Evolutionary conservation across 1,140 invertebrate genomes (phyloP).

Genomic region (Mactra quadrangularis): DNA sequence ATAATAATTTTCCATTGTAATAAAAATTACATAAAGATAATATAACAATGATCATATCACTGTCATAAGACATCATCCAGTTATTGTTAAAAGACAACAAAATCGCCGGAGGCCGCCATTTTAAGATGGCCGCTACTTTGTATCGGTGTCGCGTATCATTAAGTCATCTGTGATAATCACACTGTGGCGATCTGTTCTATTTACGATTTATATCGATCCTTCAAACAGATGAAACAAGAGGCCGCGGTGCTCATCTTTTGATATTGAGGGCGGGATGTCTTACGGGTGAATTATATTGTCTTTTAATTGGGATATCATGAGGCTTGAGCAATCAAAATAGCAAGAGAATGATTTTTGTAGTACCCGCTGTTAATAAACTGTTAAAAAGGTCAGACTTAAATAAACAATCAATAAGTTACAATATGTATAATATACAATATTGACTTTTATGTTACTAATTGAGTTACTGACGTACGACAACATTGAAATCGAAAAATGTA

Average conservation of each 20-base stretch:
- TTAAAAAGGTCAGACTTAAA: too few relatives aligned
- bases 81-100: neutral
- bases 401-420: too few relatives aligned
- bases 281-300: conserved; percentile 50
- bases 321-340: neutral
- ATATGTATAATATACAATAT: too few relatives aligned
- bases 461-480: too few relatives aligned
- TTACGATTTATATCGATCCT: conserved; percentile 56
- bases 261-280: conserved; percentile 39
- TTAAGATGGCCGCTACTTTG: conserved; percentile 29
- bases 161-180: conserved; percentile 46
- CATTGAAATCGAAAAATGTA: too few relatives aligned
- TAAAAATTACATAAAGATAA: conserved; percentile 44
- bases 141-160: conserved; percentile 44
- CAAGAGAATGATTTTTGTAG: too few relatives aligned
- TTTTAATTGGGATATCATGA: conserved; percentile 57
- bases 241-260: neutral
- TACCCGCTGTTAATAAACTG: too few relatives aligned
- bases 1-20: conserved; percentile 28
- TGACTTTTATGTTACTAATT: too few relatives aligned
- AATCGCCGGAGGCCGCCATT: conserved; percentile 10
- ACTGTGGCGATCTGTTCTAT: conserved; percentile 26
- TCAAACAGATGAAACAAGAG: conserved; percentile 60
- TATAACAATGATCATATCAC: conserved; percentile 51
- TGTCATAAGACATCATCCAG: conserved; percentile 38